Evolutionary conservation across 2,113 vertebrate species (phyloP), one percentile per base, ranked within the genome.

Genomic region (Sigmodon hispidus): DNA sequence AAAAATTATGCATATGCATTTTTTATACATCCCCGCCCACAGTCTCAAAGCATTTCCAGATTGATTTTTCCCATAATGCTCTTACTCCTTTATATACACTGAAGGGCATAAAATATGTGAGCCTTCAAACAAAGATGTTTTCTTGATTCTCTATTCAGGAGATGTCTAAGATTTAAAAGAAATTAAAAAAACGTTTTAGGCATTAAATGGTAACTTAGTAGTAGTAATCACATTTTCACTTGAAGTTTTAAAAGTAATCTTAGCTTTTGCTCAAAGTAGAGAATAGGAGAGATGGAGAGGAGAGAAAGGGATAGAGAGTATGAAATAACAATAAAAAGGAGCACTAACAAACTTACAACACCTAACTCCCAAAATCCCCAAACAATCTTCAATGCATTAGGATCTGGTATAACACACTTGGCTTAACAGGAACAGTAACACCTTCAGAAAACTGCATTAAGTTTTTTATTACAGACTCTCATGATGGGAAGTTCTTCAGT

Each of bases 161-260:
- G 22, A 16, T 48, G 34, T 57, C 17, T 43, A 67, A 24, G 87
- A 89, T 36, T 19, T 93, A 63, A 94, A 90, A 75, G 17, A 95
- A 94, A 90, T 36, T 10, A 8, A 79, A 2, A 9, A 80, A 92
- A 31, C 76, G 76, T 80, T 94, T 79, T 17, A 40, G 0, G 19
- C 4, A 2, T 4, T 72, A 75, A 84, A 3, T n/a, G n/a, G n/a
- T n/a, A n/a, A n/a, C n/a, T n/a, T n/a, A n/a, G n/a, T n/a, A n/a
- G 17, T 50, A 31, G 3, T 50, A 84, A 8, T 76, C 15, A 90
- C 50, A 90, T 81, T 91, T 90, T 61, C 91, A 61, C 59, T 80
- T 90, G 17, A 93, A 69, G 1, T 61, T 93, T 92, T 72, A 81
- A 94, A 89, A 61, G 24, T 40, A 86, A 94, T 34, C 1, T 48